Conservation (phyloP, 2,888 invertebrate species). For the Clunio marinus region DNA sequence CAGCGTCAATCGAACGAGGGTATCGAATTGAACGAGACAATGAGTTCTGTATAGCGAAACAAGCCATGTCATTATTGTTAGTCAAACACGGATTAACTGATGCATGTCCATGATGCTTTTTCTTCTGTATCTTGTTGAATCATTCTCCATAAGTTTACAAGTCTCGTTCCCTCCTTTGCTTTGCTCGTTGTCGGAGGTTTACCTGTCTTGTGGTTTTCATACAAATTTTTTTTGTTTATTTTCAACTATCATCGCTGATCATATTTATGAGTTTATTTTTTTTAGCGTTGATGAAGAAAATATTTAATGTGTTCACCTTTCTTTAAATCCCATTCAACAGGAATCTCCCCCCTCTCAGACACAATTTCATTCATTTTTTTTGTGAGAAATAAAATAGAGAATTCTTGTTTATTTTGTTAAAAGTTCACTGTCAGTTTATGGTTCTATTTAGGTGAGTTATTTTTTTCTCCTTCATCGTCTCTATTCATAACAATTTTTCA, state of each 20-base stretch:
- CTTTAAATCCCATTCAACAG: too few relatives aligned
- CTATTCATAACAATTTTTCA: conserved; percentile 4
- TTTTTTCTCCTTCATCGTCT: too few relatives aligned
- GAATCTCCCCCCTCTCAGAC: too few relatives aligned
- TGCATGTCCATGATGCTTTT: neutral
- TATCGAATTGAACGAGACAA: too few relatives aligned
- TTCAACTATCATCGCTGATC: neutral
- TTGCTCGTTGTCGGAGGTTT: conserved; percentile 10
- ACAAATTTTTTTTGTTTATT: conserved; percentile 7
- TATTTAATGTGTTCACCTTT: too few relatives aligned
- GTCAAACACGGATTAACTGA: conserved; percentile 2
- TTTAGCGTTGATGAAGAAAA: neutral
- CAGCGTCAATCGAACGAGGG: neutral
- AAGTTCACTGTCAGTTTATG: conserved; percentile 13
- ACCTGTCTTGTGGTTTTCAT: neutral
- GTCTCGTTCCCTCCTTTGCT: neutral
- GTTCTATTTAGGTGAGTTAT: neutral
- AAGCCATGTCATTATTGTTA: conserved; percentile 20
- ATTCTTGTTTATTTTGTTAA: conserved; percentile 16
- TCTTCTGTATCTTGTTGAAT: conserved; percentile 20
- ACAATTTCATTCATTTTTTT: neutral
- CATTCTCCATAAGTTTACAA: neutral
- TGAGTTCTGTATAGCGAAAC: neutral
- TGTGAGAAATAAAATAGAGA: neutral
- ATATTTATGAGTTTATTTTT: neutral